A percentile compares a stretch with the other conserved stretches of the same genome.
Conservation (phyloP, 92 coral and sea anemone genomes). For the Heteractis magnifica region DNA sequence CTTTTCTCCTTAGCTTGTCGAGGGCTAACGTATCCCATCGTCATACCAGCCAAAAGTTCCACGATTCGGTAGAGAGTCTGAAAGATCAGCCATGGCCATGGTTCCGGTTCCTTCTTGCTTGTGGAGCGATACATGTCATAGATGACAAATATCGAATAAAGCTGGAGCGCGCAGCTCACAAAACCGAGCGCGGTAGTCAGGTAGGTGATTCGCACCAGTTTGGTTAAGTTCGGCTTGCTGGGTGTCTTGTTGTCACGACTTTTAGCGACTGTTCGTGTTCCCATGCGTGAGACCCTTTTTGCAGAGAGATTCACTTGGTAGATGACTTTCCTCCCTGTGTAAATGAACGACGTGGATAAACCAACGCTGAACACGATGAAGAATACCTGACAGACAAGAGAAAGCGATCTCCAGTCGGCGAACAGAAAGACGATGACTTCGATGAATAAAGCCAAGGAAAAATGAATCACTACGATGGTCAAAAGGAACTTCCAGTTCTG, state of each 20-base stretch:
- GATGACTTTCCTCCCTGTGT: slow-evolving; percentile 70
- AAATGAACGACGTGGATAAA: slow-evolving; percentile 58
- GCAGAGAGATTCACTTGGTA: slow-evolving; percentile 41
- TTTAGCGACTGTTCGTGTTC: slow-evolving; percentile 26
- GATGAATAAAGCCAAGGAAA: slow-evolving; percentile 51
- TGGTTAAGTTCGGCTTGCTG: slow-evolving; percentile 59
- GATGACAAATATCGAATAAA: slow-evolving; percentile 64
- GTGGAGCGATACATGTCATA: slow-evolving; percentile 50
- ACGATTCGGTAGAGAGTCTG: slow-evolving; percentile 67
- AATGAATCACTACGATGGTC: slow-evolving; percentile 51
- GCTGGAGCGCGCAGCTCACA: slow-evolving; percentile 65
- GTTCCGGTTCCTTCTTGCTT: slow-evolving; percentile 36
- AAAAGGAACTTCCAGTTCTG: slow-evolving; percentile 67
- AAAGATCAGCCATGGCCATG: slow-evolving; percentile 73
- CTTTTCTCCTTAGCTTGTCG: slow-evolving; percentile 41
- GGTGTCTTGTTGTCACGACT: not conserved
- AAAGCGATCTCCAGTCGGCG: slow-evolving; percentile 48
- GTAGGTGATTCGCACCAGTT: slow-evolving; percentile 77
- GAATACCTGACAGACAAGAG: slow-evolving; percentile 63
- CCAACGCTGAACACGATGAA: slow-evolving; percentile 58
- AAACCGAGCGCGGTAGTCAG: slow-evolving; percentile 67
- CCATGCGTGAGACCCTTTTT: slow-evolving; percentile 45
- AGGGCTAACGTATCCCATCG: slow-evolving; percentile 77
- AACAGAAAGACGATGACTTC: slow-evolving; percentile 47
- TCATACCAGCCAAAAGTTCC: slow-evolving; percentile 65